These are phyloP conservation scores for Drosophila longiperda DNA, from an alignment of 2,888 invertebrate genomes.

Conservation along the genomic window DNA sequence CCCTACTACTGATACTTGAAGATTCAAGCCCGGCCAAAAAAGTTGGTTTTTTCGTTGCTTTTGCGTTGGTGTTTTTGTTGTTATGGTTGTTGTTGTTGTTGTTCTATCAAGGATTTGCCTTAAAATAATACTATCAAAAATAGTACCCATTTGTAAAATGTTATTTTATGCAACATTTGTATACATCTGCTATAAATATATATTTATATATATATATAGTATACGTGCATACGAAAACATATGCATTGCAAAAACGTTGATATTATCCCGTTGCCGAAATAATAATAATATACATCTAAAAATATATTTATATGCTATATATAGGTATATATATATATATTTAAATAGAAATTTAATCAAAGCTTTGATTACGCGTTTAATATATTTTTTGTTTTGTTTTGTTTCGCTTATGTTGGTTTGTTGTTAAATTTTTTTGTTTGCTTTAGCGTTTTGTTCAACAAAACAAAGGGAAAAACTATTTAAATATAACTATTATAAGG, in stretches of 20 bases:
- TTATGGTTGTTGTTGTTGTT: constrained; percentile 56
- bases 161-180: constrained; percentile 56
- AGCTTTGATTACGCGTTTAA: constrained; percentile 72
- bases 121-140: constrained; percentile 81
- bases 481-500: constrained; percentile 73
- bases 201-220: constrained; percentile 38
- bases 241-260: constrained; percentile 81
- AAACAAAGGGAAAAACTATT: constrained; percentile 76
- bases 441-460: constrained; percentile 71
- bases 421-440: constrained; percentile 35
- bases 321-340: constrained; percentile 69
- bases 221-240: constrained; percentile 83
- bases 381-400: constrained; percentile 48
- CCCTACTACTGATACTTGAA: constrained; percentile 3
- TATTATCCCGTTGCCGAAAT: constrained; percentile 74
- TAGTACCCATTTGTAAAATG: constrained; percentile 72
- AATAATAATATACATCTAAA: constrained; percentile 82
- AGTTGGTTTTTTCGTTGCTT: constrained; percentile 39
- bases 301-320: constrained; percentile 79
- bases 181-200: constrained; percentile 62
- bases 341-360: constrained; percentile 77
- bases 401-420: constrained; percentile 42
- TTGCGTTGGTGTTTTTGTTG: constrained; percentile 38
- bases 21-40: constrained; percentile 17
- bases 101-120: constrained; percentile 71